phyloP scores from a whole-genome alignment of 2,797 vertebrate genomes.

The Gymnopithys bicolor region DNA sequence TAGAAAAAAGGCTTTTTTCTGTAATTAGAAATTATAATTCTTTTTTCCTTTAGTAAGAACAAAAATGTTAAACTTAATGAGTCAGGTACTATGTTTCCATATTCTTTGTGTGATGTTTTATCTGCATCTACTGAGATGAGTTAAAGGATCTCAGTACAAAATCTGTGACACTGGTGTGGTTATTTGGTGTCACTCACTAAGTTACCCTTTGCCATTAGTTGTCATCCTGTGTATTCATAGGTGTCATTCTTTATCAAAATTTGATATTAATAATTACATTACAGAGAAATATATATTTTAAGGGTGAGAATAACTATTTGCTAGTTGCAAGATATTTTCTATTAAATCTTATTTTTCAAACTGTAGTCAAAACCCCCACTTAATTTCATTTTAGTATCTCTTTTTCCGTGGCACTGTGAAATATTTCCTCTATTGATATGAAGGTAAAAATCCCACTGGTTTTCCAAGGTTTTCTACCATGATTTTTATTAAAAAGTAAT shows the following conservation, averaged over 20 bases:
- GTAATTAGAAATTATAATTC: background rate
- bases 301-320: background rate
- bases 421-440: background rate
- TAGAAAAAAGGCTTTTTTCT: background rate
- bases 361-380: background rate
- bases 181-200: background rate
- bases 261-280: background rate
- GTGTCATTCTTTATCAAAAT: background rate
- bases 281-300: background rate
- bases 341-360: background rate
- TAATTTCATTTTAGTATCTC: background rate
- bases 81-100: background rate
- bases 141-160: background rate
- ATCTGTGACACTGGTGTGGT: background rate
- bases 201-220: background rate
- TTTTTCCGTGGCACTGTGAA: background rate
- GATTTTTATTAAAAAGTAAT: background rate
- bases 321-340: background rate
- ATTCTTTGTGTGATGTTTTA: background rate
- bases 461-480: background rate
- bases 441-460: background rate
- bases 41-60: background rate
- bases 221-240: background rate
- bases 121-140: background rate
- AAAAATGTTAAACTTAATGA: background rate